Conservation (phyloP, 2,888 invertebrate genomes). For the Phaonia tiefii region DNA sequence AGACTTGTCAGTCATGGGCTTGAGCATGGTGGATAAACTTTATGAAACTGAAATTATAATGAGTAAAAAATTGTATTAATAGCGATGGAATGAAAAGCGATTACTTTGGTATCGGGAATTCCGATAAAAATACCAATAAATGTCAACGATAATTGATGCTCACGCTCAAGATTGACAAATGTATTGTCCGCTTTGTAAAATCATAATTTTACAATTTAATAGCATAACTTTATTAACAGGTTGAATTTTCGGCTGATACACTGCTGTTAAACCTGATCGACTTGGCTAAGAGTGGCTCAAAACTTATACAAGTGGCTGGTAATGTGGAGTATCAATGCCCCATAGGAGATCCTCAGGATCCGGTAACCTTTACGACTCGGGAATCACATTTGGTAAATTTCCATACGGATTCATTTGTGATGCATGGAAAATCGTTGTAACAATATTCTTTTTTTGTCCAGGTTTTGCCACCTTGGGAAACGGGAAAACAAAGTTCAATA, state of each 20-base stretch:
- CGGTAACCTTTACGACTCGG: conserved; percentile 94
- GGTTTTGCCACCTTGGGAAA: conserved; percentile 93
- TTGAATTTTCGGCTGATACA: conserved; percentile 95
- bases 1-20: no score
- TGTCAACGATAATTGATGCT: no score
- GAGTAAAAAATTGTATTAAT: no score
- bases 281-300: conserved; percentile 90
- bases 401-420: not conserved
- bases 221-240: conserved; percentile 82
- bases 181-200: not conserved
- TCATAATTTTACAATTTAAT: no score
- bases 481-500: conserved; percentile 92
- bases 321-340: conserved; percentile 93
- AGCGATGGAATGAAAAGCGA: no score
- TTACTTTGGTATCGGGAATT: no score
- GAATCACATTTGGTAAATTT: conserved; percentile 92
- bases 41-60: no score
- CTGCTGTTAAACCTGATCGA: conserved; percentile 93
- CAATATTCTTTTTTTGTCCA: conserved; percentile 56
- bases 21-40: no score
- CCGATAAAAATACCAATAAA: no score
- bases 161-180: no score
- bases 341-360: conserved; percentile 91
- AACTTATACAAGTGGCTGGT: conserved; percentile 91
- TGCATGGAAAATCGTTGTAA: no score